These are phyloP conservation scores for Antigone vipio DNA, from an alignment of 2,113 vertebrate species.

Conservation along the genomic window DNA sequence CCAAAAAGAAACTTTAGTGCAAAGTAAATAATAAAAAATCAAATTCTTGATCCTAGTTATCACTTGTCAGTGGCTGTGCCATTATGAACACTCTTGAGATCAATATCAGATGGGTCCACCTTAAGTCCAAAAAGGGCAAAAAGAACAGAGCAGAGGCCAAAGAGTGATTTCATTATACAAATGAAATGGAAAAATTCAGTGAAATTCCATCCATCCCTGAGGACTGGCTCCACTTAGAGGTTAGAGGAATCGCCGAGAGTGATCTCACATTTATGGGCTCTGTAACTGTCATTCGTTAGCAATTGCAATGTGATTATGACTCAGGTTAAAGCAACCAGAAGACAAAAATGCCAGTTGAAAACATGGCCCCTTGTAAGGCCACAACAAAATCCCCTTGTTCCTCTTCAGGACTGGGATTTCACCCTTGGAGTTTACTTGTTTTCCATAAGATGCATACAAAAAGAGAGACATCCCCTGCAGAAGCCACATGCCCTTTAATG, in stretches of 20 bases:
- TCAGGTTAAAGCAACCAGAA: slow-evolving; percentile 11
- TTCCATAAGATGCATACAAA: background rate
- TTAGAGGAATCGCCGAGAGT: slow-evolving; percentile 14
- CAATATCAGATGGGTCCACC: background rate
- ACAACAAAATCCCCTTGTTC: background rate
- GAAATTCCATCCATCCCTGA: slow-evolving; percentile 61
- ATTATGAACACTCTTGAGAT: background rate
- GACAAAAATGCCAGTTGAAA: background rate
- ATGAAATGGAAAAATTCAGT: slow-evolving; percentile 55
- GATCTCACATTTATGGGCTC: slow-evolving; percentile 27
- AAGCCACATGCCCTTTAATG: background rate
- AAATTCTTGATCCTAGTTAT: background rate
- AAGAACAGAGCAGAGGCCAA: slow-evolving; percentile 15
- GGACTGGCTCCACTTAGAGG: slow-evolving; percentile 54
- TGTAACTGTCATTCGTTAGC: background rate
- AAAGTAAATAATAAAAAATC: background rate
- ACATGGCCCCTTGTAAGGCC: background rate
- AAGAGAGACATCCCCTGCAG: background rate
- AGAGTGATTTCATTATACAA: slow-evolving; percentile 57
- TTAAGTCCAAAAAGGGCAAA: slow-evolving; percentile 41
- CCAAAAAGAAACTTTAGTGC: background rate
- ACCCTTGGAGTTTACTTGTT: background rate
- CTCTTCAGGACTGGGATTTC: background rate
- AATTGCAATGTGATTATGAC: background rate
- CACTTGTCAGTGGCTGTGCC: background rate